Percentiles rank a stretch among this genome's conserved stretches.
Evolutionary conservation across 2,888 invertebrate genomes (phyloP).

Genomic region (Metalampra italica): DNA sequence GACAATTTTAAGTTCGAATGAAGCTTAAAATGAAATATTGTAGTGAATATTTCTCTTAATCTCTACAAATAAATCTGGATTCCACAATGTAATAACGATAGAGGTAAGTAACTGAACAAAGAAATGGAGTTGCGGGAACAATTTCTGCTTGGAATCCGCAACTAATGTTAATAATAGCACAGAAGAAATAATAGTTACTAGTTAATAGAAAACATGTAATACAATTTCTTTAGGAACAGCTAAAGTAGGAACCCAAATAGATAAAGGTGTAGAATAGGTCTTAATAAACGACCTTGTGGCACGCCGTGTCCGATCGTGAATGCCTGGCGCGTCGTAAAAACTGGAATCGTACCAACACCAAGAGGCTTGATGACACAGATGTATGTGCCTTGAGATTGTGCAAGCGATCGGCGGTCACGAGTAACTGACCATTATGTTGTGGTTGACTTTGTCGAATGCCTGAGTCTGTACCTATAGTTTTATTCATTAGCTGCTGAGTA

Average conservation of each 20-base stretch:
- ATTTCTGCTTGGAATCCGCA: background rate
- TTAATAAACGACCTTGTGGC: conserved; percentile 48
- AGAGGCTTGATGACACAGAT: conserved; percentile 28
- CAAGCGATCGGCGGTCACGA: background rate
- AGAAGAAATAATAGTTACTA: background rate
- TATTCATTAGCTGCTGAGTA: too few relatives aligned
- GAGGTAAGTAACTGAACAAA: background rate
- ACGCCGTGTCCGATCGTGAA: conserved; percentile 43
- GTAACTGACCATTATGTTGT: background rate
- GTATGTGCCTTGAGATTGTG: conserved; percentile 8
- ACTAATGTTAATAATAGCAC: too few relatives aligned
- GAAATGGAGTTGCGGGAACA: background rate
- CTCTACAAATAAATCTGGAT: background rate
- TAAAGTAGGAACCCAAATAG: background rate
- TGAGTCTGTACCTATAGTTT: background rate
- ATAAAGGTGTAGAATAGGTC: conserved; percentile 11
- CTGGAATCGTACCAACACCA: conserved; percentile 44
- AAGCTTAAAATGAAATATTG: too few relatives aligned
- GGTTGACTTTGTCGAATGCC: background rate
- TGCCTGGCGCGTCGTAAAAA: conserved; percentile 42
- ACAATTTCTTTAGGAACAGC: too few relatives aligned
- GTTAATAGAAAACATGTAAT: too few relatives aligned
- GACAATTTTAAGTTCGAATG: too few relatives aligned
- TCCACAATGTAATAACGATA: background rate
- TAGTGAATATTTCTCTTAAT: too few relatives aligned